Base-by-base conservation (phyloP, 2,113 vertebrate species). In the Aegotheles bennettii region DNA sequence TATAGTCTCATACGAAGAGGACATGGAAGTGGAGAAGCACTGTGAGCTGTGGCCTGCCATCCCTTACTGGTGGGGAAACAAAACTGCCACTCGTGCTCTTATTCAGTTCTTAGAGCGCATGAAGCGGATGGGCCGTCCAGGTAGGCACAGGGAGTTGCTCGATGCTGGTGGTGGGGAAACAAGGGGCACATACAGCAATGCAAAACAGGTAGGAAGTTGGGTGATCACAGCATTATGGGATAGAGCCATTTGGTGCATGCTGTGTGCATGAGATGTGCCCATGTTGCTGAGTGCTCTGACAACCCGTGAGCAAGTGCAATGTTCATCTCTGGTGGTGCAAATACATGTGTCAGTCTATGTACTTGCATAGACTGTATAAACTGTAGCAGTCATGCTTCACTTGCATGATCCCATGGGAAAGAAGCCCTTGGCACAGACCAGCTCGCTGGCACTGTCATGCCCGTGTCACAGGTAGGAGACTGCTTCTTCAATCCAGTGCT, bases 41-140 rank as follows among this genome's bases (percentile, higher is more conserved):
- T 18, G 7, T 0, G 98, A 98, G 89, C 97, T 99, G 43, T 99
- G 99, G 99, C 98, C 98, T 0, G 95, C 89, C 2, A 94, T 99
- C 88, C 98, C 98, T 0, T 99, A 99, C 97, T 99, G 98, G 98
- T 99, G 99, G 99, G 99, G 98, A 51, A 96, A 99, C 93, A 93
- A 98, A 88, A 95, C 79, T 1, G 96, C 98, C 20, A 96, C 98
- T 4, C 31, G 92, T 1, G 97, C 91, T 9, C 98, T 99, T 4
- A 93, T 98, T 83, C 75, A 51, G 6, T 99, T 98, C 89, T 95
- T 99, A 67, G 98, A 99, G 51, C 51, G 4, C 63, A 98, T 97
- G 94, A 98, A 99, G 97, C 77, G 88, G 50, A 43, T 59, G 5
- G 98, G 99, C 16, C 98, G 99, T 10, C 98, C 99, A 97, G 98